These are phyloP conservation scores for Rhadina sibilatrix DNA, from an alignment of 2,113 vertebrate species.

Conservation along the genomic window DNA sequence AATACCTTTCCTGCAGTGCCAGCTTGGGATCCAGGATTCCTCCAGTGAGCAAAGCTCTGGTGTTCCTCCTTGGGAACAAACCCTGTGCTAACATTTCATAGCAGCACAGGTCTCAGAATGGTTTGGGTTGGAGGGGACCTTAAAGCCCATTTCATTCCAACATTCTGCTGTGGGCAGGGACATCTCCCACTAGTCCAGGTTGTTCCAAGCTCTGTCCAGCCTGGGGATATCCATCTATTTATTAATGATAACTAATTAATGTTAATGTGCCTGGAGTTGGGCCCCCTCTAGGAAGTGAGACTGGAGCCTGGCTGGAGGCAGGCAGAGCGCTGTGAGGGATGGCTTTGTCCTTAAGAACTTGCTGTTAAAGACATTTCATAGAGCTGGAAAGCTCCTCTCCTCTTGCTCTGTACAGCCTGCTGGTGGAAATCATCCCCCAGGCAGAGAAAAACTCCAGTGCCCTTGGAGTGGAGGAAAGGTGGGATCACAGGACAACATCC, in stretches of 20 bases:
- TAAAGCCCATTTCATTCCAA: neutral
- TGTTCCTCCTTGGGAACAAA: neutral
- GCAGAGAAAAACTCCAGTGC: neutral
- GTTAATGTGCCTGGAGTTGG: neutral
- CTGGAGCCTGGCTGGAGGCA: neutral
- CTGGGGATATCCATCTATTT: neutral
- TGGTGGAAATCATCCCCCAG: neutral
- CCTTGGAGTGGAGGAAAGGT: neutral
- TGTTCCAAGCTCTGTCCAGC: neutral
- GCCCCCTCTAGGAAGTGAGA: fast-evolving
- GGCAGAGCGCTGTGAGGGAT: neutral
- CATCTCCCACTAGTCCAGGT: neutral
- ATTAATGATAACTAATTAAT: neutral
- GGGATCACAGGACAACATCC: neutral
- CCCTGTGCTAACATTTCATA: neutral
- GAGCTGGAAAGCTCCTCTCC: neutral
- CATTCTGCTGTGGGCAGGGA: neutral
- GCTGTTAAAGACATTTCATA: neutral
- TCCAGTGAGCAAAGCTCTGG: neutral
- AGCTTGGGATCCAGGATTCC: neutral
- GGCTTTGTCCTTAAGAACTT: neutral
- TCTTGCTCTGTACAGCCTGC: neutral
- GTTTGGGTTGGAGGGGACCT: neutral
- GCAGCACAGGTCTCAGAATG: neutral
- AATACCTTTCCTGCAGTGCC: neutral